Evolutionary conservation across 1,140 invertebrate species (phyloP).

Genomic region (Ericerus pela): DNA sequence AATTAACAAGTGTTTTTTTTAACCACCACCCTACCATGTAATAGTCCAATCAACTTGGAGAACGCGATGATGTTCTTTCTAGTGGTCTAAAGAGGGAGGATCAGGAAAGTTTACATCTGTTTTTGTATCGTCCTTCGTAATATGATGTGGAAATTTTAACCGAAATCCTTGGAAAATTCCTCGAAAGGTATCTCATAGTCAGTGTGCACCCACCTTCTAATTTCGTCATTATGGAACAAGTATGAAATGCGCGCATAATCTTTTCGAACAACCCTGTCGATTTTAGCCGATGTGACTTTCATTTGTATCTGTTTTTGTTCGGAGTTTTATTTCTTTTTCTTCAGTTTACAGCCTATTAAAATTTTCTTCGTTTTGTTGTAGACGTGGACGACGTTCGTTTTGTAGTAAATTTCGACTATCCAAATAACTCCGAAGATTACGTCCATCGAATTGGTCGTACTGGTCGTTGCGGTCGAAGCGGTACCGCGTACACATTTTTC

Average conservation of each 20-base stretch:
- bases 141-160: background rate
- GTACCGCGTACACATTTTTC: slow-evolving; percentile 96
- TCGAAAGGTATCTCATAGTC: background rate
- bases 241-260: background rate
- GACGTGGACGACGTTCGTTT: slow-evolving; percentile 95
- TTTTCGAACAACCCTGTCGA: too few relatives aligned
- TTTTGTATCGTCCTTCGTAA: background rate
- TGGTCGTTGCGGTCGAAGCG: slow-evolving; percentile 70
- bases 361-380: slow-evolving; percentile 21
- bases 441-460: slow-evolving; percentile 96
- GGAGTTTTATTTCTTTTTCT: background rate
- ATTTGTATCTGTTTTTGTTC: too few relatives aligned
- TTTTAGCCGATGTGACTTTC: too few relatives aligned
- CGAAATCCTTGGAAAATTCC: background rate
- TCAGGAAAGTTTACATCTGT: background rate
- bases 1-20: background rate
- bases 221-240: background rate
- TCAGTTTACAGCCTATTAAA: background rate
- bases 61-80: background rate
- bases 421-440: slow-evolving; percentile 95
- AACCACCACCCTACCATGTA: background rate
- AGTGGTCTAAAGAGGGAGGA: too few relatives aligned
- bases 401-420: slow-evolving; percentile 98
- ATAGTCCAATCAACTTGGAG: background rate
- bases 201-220: background rate